Evolutionary conservation across 2,797 vertebrate species (phyloP).

Genomic region (Apodemus agrarius): DNA sequence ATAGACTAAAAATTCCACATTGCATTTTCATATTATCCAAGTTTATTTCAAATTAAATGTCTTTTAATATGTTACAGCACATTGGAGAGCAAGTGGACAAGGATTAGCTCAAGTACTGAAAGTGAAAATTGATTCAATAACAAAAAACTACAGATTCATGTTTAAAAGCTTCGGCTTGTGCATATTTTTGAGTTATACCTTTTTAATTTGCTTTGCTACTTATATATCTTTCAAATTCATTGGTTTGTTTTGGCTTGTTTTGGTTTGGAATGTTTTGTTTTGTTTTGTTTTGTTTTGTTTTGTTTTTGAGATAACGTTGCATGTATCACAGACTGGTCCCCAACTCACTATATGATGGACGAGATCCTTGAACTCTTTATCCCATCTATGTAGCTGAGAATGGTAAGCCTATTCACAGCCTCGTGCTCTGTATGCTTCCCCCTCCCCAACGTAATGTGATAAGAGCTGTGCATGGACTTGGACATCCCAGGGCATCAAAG

Average conservation of each 20-base stretch:
- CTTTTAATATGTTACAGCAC: neutral
- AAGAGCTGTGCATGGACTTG: neutral
- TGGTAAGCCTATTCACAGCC: neutral
- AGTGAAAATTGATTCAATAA: neutral
- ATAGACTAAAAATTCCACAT: neutral
- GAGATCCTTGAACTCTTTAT: neutral
- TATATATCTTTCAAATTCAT: neutral
- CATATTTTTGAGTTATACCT: neutral
- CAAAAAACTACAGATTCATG: neutral
- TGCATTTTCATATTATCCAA: neutral
- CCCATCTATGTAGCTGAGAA: no score
- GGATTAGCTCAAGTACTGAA: neutral
- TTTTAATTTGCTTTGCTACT: neutral
- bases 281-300: neutral
- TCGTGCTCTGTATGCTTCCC: no score
- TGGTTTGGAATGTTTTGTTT: neutral
- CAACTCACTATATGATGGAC: neutral
- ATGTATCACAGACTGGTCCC: neutral
- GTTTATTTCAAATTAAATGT: neutral
- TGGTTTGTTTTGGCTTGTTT: neutral
- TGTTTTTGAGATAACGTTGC: neutral
- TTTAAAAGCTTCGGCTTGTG: neutral
- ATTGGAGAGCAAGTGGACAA: neutral
- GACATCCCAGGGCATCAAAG: neutral
- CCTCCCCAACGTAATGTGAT: neutral